These are phyloP conservation scores for Anaspis maculata DNA, from an alignment of 2,888 invertebrate genomes.

Conservation along the genomic window DNA sequence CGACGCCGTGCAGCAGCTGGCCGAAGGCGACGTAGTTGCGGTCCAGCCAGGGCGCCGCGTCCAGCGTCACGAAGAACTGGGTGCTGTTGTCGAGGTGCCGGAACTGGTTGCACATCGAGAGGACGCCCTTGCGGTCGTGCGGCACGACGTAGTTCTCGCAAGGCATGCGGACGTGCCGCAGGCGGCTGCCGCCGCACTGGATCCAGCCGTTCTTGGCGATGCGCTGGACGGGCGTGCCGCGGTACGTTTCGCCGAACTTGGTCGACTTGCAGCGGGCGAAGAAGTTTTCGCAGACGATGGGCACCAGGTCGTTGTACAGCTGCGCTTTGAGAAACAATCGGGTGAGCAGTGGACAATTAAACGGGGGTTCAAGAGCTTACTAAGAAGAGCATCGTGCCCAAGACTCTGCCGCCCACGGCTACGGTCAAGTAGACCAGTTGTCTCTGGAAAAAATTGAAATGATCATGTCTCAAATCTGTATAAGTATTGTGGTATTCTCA, in stretches of 20 bases:
- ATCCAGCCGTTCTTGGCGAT: conserved; percentile 64
- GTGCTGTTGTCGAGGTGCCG: conserved; percentile 57
- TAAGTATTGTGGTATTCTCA: no score
- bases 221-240: conserved; percentile 53
- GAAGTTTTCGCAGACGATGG: conserved; percentile 51
- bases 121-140: conserved; percentile 57
- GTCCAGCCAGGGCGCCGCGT: conserved; percentile 63
- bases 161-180: conserved; percentile 40
- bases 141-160: conserved; percentile 63
- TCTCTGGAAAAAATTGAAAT: conserved; percentile 43
- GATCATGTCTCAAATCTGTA: background rate
- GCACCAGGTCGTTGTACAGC: conserved; percentile 53
- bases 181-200: conserved; percentile 53
- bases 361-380: conserved; percentile 35
- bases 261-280: conserved; percentile 45
- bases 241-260: conserved; percentile 46
- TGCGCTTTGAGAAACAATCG: conserved; percentile 25
- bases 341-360: no score
- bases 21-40: conserved; percentile 65
- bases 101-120: conserved; percentile 65
- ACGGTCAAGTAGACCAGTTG: conserved; percentile 50
- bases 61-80: conserved; percentile 61
- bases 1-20: conserved; percentile 60
- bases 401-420: conserved; percentile 39
- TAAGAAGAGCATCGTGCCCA: conserved; percentile 52